phyloP scores from a whole-genome alignment of 64 coral and sea anemone species.

The Anthopleura sola region DNA sequence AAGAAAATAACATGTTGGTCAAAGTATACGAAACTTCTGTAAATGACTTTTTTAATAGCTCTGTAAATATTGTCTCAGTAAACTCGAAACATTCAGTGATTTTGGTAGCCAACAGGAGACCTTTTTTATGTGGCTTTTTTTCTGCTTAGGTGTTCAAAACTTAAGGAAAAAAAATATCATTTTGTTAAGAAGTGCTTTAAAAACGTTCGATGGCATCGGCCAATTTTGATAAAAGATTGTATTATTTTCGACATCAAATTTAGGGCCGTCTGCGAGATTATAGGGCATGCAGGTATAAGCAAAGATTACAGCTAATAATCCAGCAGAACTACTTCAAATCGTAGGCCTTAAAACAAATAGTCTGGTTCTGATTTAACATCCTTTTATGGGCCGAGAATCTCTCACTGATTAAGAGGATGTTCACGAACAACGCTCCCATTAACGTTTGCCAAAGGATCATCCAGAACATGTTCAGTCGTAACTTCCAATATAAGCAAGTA shows the following conservation, averaged over 20 bases:
- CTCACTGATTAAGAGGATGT: not conserved
- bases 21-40: not conserved
- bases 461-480: not conserved
- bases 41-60: not conserved
- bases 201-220: no score
- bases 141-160: no score
- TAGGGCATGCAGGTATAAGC: not conserved
- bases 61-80: not conserved
- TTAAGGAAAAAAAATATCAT: no score
- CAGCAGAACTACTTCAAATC: not conserved
- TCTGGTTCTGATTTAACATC: not conserved
- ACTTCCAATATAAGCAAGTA: not conserved
- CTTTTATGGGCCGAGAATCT: not conserved
- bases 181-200: no score
- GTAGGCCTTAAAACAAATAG: not conserved
- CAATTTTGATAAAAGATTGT: not conserved
- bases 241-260: no score
- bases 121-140: no score
- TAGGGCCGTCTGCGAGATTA: no score
- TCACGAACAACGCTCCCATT: not conserved
- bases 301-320: not conserved
- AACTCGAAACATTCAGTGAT: not conserved
- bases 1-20: no score
- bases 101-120: not conserved
- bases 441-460: not conserved